Percentiles rank a stretch among this genome's conserved stretches.
phyloP scores from a whole-genome alignment of 2,888 invertebrate genomes.

The Euzophera pinguis region DNA sequence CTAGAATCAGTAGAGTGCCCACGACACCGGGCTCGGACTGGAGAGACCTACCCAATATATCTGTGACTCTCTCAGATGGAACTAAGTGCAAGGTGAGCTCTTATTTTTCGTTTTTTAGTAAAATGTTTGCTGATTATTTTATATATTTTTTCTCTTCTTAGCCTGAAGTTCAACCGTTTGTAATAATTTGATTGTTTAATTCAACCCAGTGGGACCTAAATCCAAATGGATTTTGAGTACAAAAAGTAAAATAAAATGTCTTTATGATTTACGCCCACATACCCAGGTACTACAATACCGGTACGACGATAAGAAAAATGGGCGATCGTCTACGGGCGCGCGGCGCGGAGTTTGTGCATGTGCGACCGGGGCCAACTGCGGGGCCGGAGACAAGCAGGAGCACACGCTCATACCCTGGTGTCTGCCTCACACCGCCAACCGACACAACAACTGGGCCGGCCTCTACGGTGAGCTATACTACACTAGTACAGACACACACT shows the following conservation, averaged over 20 bases:
- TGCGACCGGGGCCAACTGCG: slow-evolving; percentile 81
- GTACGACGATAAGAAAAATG: slow-evolving; percentile 69
- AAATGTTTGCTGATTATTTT: too few relatives aligned
- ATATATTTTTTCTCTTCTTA: too few relatives aligned
- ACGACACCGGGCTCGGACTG: slow-evolving; percentile 88
- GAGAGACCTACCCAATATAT: slow-evolving; percentile 91
- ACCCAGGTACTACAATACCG: slow-evolving; percentile 67
- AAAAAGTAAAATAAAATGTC: neutral
- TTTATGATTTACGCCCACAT: too few relatives aligned
- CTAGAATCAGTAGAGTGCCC: slow-evolving; percentile 88
- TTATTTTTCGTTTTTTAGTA: slow-evolving; percentile 9
- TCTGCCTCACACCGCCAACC: slow-evolving; percentile 90
- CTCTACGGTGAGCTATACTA: too few relatives aligned
- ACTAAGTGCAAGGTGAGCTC: slow-evolving; percentile 75
- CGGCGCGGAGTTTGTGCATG: slow-evolving; percentile 89
- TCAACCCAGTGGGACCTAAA: too few relatives aligned
- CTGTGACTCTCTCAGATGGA: slow-evolving; percentile 85
- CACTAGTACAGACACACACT: too few relatives aligned
- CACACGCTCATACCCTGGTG: slow-evolving; percentile 94
- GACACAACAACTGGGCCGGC: slow-evolving; percentile 50
- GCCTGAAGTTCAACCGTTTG: too few relatives aligned
- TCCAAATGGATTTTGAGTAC: too few relatives aligned
- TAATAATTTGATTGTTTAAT: too few relatives aligned
- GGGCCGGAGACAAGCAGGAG: slow-evolving; percentile 82
- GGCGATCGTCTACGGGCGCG: slow-evolving; percentile 59